Evolutionary conservation across 1,140 invertebrate species (phyloP).

Genomic region (Dysdera silvatica): DNA sequence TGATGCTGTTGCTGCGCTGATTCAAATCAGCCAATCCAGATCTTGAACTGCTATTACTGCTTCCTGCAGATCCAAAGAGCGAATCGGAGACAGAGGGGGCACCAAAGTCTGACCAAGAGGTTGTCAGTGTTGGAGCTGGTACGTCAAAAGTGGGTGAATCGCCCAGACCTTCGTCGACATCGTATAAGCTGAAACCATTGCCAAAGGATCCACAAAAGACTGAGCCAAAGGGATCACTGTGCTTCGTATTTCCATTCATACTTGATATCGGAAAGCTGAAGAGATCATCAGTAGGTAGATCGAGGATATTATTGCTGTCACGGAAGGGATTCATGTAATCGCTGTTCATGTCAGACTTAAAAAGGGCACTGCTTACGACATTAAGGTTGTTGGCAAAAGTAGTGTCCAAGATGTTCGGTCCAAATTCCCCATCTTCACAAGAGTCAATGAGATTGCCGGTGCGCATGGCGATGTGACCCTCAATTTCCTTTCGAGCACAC

Average conservation of each 20-base stretch:
- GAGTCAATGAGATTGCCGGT: slow-evolving; percentile 59
- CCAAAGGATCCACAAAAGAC: neutral
- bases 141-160: slow-evolving; percentile 47
- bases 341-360: neutral
- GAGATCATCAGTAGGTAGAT: neutral
- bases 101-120: slow-evolving; percentile 21
- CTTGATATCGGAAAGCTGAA: neutral
- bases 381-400: slow-evolving; percentile 17
- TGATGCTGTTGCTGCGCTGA: slow-evolving; percentile 12
- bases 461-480: slow-evolving; percentile 92
- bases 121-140: neutral
- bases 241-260: neutral
- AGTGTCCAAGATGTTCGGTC: neutral
- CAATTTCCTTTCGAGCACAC: slow-evolving; percentile 87
- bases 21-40: neutral
- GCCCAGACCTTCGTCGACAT: slow-evolving; percentile 46
- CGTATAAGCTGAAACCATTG: slow-evolving; percentile 36
- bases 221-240: neutral
- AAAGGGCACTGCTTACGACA: slow-evolving; percentile 6
- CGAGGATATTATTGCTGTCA: slow-evolving; percentile 25
- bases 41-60: neutral
- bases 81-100: neutral
- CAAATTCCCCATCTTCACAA: slow-evolving; percentile 9
- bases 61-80: neutral
- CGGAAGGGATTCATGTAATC: neutral